phyloP scores from a whole-genome alignment of 2,113 vertebrate species.

The Carassius auratus region DNA sequence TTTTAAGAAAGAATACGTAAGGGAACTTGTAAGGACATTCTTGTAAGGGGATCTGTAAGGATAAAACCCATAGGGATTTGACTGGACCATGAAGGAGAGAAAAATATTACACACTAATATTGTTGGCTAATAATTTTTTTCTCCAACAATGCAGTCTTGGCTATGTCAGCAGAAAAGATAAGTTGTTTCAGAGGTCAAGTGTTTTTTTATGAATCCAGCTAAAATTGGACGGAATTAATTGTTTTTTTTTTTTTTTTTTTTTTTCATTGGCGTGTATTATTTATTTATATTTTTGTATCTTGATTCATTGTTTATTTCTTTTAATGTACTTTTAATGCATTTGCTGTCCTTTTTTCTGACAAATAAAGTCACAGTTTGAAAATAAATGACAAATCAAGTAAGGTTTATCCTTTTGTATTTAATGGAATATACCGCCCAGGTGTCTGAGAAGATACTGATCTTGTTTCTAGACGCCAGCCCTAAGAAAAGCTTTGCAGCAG shows the following conservation, averaged over 20 bases:
- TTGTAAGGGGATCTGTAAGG: not conserved
- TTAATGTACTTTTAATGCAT: not conserved
- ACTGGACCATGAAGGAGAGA: not conserved
- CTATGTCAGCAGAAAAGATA: not conserved
- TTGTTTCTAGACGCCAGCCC: slow-evolving; percentile 5
- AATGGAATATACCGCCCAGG: not conserved
- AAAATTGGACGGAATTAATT: not conserved
- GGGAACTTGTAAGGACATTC: not conserved
- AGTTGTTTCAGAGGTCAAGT: not conserved
- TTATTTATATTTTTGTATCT: not conserved
- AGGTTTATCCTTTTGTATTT: not conserved
- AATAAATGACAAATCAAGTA: not conserved
- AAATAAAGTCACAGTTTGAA: not conserved
- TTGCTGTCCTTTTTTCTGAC: not conserved
- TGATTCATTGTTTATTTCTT: too few relatives aligned
- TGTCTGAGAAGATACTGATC: not conserved
- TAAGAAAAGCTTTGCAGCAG: not conserved
- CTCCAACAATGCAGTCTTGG: not conserved
- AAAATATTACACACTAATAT: not conserved
- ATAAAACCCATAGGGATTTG: not conserved
- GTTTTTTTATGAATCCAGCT: not conserved
- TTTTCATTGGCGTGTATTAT: not conserved
- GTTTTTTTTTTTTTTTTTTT: not conserved
- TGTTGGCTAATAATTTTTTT: not conserved
- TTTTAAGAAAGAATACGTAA: not conserved